A percentile compares a stretch with the other conserved stretches of the same genome.
phyloP scores from a whole-genome alignment of 2,113 vertebrate species.

The Rhinopithecus roxellana region DNA sequence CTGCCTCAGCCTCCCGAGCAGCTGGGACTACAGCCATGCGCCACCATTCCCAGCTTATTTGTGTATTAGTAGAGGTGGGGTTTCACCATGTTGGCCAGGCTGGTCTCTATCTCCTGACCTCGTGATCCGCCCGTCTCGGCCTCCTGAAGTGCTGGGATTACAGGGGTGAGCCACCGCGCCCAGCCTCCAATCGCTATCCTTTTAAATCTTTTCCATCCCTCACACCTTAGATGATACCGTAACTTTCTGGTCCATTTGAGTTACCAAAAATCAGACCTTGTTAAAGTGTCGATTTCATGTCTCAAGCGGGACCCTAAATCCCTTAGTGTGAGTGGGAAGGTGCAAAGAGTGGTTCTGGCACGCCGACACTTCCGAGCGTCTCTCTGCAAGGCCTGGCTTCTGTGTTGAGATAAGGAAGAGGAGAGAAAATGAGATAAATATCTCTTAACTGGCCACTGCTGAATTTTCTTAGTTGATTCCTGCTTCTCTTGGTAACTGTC shows the following conservation, averaged over 20 bases:
- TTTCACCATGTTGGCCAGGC: no score
- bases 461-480: background rate
- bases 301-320: background rate
- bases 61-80: no score
- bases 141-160: no score
- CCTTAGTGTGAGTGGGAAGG: background rate
- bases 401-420: background rate
- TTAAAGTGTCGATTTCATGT: background rate
- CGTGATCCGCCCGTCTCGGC: no score
- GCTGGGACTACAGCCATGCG: no score
- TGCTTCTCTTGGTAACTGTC: background rate
- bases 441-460: background rate
- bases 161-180: no score
- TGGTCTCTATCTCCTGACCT: no score
- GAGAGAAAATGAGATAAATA: background rate
- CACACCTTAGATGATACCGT: background rate
- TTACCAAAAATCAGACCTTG: background rate
- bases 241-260: background rate
- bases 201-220: background rate
- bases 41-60: no score
- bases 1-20: no score
- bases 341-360: background rate
- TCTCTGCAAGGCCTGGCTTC: background rate
- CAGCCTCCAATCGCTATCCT: background rate
- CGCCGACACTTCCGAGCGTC: background rate